Evolutionary conservation across 2,113 vertebrate genomes (phyloP), one percentile per base, ranked within the genome.

Genomic region (Nesoenas mayeri): DNA sequence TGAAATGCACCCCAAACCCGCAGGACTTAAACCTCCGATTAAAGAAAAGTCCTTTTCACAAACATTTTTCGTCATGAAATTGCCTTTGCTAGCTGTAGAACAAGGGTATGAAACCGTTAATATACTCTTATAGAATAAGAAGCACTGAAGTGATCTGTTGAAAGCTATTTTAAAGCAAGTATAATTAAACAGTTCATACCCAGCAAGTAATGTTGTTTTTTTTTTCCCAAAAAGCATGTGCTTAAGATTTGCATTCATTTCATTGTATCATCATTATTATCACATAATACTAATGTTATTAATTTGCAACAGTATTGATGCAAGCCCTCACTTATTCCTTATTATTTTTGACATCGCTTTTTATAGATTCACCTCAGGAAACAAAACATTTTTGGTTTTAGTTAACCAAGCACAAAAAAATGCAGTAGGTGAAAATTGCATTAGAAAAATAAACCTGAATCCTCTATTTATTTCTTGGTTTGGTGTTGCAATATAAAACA

Each of bases 401-500:
- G 36, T 85, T 58, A 93, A 58, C 40, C 66, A 66, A 89, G 38
- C 56, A 53, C 69, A 60, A 57, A 57, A 57, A 94, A 78, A 79
- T 29, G 38, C 65, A 84, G 26, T 10, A 91, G 82, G 50, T 44
- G 60, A 79, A 88, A 73, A 75, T 0, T 6, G 6, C 38, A n/a
- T 34, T 21, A 21, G 50, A 50, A 88, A 85, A 65, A 85, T 21
- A 85, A 97, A 96, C 88, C 69, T 47, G 20, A 51, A 56, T 48
- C 28, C 74, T 54, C 32, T 60, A 62, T 13, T 95, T 69, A 42
- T 61, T 88, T 94, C 88, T 87, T 29, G 4, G 44, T 84, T 96
- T 83, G 56, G 51, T 58, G 66, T 38, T 92, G 79, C 88, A 95
- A 80, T 69, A 92, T 53, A 94, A 96, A 93, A 48, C 34, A 78